Evolutionary conservation across 2,797 vertebrate species (phyloP).

Genomic region (Hybognathus amarus): DNA sequence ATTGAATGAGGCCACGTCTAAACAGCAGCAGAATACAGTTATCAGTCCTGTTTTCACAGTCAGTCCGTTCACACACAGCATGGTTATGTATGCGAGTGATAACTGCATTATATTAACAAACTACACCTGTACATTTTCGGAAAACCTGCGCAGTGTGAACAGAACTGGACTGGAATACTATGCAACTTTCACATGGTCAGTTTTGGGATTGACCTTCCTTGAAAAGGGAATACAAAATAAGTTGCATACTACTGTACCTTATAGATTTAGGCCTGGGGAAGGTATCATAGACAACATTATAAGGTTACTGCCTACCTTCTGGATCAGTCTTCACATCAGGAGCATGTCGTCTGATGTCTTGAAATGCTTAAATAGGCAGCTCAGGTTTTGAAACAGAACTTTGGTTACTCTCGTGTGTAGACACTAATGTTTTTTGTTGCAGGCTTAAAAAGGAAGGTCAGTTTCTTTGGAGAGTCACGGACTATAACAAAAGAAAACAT

Average conservation of each 20-base stretch:
- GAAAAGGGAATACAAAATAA: background rate
- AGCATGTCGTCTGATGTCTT: background rate
- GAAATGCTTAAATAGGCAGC: background rate
- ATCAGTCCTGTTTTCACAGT: background rate
- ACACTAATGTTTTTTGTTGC: slow-evolving; percentile 8
- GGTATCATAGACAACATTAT: background rate
- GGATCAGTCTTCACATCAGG: background rate
- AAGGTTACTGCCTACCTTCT: background rate
- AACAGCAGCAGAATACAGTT: background rate
- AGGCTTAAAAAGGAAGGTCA: background rate
- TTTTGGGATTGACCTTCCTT: background rate
- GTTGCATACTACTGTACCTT: background rate
- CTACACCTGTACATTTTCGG: background rate
- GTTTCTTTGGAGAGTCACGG: slow-evolving; percentile 2
- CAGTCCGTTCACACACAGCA: background rate
- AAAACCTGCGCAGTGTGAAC: background rate
- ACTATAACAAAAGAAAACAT: slow-evolving; percentile 12
- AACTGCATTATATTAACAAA: background rate
- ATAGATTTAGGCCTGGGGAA: background rate
- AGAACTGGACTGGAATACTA: background rate
- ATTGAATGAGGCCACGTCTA: background rate
- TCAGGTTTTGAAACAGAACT: slow-evolving; percentile 2
- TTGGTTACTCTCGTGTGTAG: background rate
- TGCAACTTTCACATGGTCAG: background rate
- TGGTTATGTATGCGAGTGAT: background rate